Evolutionary conservation across 2,888 invertebrate genomes (phyloP).

Genomic region (Oithona nana): DNA sequence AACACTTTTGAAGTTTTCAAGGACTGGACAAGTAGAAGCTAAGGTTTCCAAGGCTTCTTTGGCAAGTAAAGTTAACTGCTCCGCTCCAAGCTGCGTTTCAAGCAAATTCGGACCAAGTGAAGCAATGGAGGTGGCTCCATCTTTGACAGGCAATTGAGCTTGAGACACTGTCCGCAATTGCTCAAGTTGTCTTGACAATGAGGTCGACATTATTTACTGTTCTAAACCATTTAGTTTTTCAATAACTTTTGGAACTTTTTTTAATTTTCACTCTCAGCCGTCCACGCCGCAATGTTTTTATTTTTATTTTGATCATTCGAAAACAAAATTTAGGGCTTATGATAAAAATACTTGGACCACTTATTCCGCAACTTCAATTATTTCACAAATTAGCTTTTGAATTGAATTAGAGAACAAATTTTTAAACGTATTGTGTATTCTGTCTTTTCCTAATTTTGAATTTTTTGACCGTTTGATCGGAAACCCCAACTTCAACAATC

Average conservation of each 20-base stretch:
- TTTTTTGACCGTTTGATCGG: too few species aligned
- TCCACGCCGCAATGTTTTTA: not conserved
- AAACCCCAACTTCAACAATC: too few species aligned
- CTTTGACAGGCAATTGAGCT: not conserved
- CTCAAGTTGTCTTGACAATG: not conserved
- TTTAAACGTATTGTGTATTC: not conserved
- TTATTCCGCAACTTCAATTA: not conserved
- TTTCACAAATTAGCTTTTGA: too few species aligned
- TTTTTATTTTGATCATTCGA: not conserved
- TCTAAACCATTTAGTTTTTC: too few species aligned
- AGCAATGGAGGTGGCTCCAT: not conserved
- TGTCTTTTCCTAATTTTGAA: too few species aligned
- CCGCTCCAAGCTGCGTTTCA: not conserved
- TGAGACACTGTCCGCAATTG: not conserved
- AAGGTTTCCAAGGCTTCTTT: not conserved
- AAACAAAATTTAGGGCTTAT: not conserved
- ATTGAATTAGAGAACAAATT: not conserved
- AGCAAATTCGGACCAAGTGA: not conserved
- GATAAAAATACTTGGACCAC: not conserved
- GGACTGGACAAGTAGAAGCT: not conserved
- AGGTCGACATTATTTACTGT: not conserved
- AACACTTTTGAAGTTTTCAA: not conserved
- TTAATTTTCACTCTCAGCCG: too few species aligned
- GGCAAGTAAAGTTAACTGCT: not conserved
- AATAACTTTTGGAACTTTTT: too few species aligned